phyloP scores from a whole-genome alignment of 2,888 invertebrate genomes.

The Acanthosepion pharaonis region DNA sequence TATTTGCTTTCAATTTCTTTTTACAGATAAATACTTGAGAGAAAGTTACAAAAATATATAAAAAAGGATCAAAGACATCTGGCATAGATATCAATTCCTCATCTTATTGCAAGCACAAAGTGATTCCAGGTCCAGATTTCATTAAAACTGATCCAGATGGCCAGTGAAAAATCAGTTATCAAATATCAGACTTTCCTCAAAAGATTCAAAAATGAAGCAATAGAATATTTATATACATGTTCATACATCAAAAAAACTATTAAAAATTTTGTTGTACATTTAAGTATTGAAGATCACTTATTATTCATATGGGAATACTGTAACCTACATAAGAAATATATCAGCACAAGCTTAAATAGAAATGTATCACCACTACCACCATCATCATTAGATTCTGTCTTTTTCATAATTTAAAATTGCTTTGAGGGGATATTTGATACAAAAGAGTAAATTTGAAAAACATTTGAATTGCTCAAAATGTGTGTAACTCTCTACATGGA shows the following conservation, averaged over 20 bases:
- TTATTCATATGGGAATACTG: neutral
- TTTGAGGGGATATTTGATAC: neutral
- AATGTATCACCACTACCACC: neutral
- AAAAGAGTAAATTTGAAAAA: neutral
- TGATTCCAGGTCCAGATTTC: neutral
- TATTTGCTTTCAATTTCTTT: neutral
- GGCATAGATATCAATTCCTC: neutral
- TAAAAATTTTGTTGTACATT: neutral
- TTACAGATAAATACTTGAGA: neutral
- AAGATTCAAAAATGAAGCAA: neutral
- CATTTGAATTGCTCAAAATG: neutral
- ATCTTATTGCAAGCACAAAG: neutral
- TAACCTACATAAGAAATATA: neutral
- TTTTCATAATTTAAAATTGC: neutral
- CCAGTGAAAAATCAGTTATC: neutral
- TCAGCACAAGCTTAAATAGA: neutral
- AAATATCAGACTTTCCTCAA: neutral
- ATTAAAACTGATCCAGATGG: neutral
- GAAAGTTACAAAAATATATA: neutral
- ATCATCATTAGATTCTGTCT: neutral
- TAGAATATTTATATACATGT: neutral
- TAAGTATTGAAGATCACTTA: neutral
- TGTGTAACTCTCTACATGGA: neutral
- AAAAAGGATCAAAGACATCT: neutral
- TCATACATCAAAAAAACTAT: neutral